Base-by-base conservation (phyloP, 2,888 invertebrate genomes). In the Apodemia hepburni region DNA sequence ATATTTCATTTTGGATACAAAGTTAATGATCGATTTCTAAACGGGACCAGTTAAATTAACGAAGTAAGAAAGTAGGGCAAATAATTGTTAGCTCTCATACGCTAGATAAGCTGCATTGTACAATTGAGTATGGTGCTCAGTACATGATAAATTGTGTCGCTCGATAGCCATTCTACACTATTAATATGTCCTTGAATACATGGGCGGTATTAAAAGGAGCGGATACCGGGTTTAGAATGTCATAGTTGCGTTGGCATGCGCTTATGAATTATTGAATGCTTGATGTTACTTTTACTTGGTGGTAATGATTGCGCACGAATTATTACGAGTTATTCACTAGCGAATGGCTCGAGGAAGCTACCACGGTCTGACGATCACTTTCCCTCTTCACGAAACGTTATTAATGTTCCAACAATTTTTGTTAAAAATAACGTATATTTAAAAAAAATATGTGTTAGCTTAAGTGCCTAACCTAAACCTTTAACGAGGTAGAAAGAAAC, bases 41-140 rank as follows among this genome's bases (percentile, higher is more conserved):
- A 84, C 78, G 79, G 79, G 77, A 75, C 66, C 73, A 71, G 75
- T 77, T 74, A 78, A 77, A 81, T 80, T 71, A 77, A 79, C 75
- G 77, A 61, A 63, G 62, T 66, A 79, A 77, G 83, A 87, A 87
- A 85, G 82, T 87, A 72, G 85, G 82, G 74, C 87, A 83, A 78
- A 80, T 82, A 85, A 82, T 83, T 81, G 81, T 79, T 79, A 75
- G 76, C 77, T 85, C 82, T 79, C 79, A 75, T 80, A 80, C 73
- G 78, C 81, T 79, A 85, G 84, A 84, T 87, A 87, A 85, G 82
- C 80, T 84, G 84, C 85, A 84, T 85, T 86, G 86, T 85, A 86
- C 87, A 87, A 87, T 77, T 78, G 77, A 74, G 77, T 76, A 82
- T 80, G 80, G 82, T 81, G 77, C 78, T 75, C 72, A 72, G 72